Evolutionary conservation across 2,888 invertebrate species (phyloP), one percentile per base, ranked within the genome.

Genomic region (Teleiodes luculella): DNA sequence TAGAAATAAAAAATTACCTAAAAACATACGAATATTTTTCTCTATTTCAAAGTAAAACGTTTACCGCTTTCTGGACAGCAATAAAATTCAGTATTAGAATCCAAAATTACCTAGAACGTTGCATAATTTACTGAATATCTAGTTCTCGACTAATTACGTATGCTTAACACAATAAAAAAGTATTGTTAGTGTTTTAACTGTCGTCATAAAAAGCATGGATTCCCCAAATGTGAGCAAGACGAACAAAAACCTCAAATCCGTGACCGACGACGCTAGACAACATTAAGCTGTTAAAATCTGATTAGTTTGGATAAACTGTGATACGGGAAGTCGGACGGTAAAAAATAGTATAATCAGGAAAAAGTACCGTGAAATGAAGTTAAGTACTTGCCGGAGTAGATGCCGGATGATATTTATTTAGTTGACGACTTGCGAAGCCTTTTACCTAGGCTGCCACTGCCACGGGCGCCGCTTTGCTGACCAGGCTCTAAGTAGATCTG

Each of bases 151-250:
- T 33, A 11, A 33, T 45, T n/a, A 45, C 4, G 31, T 39, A 11
- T 28, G n/a, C 30, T 37, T 39, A 53, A 37, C 28, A 43, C 37
- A 36, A 47, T 47, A 46, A 36, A 46, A 16, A 31, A 31, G 46
- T 28, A 13, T 52, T 13, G 46, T 47, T 46, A 47, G 47, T 35
- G 39, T 47, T 53, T 30, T 43, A 47, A 31, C 24, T 20, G 39
- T 36, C 16, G 14, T 28, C 30, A 31, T 24, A 53, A 53, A 53
- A 53, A 53, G 20, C 47, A 31, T 31, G 53, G 43, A 47, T 53
- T 53, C 53, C 53, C 53, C 53, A 39, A 39, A 37, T 41, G 43
- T 43, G 24, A 39, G 11, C 18, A 37, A 28, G 28, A 6, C 13
- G 24, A 1, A 28, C 13, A 52, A 52, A 52, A 45, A 45, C 13